Evolutionary conservation across 2,797 vertebrate genomes (phyloP).

Genomic region (Alcedo atthis): DNA sequence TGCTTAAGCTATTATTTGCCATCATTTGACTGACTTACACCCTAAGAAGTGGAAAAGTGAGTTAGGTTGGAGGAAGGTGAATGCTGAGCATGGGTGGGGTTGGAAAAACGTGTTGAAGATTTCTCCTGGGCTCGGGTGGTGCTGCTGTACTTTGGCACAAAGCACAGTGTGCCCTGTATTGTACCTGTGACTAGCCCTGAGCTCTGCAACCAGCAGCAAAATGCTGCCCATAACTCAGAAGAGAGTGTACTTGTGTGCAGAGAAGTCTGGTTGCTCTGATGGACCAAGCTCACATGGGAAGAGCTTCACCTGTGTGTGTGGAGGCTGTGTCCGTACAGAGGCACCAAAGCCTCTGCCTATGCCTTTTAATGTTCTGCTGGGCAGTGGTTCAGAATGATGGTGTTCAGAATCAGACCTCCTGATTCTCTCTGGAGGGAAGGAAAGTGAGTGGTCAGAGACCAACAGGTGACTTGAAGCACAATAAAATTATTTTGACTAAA

Average conservation of each 20-base stretch:
- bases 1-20: not conserved
- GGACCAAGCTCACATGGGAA: not conserved
- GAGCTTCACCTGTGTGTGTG: not conserved
- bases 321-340: not conserved
- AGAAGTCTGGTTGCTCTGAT: not conserved
- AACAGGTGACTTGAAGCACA: not conserved
- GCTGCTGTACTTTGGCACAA: not conserved
- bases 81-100: not conserved
- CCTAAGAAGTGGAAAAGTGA: not conserved
- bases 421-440: not conserved
- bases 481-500: not conserved
- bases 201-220: not conserved
- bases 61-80: accelerated
- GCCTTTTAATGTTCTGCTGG: not conserved
- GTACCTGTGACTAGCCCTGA: not conserved
- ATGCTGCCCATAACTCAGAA: not conserved
- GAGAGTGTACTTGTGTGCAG: not conserved
- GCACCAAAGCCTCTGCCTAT: not conserved
- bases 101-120: not conserved
- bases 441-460: not conserved
- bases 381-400: not conserved
- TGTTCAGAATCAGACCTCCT: not conserved
- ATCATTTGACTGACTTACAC: not conserved
- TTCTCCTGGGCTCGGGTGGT: not conserved
- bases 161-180: not conserved